Evolutionary conservation across 2,797 vertebrate genomes (phyloP).

Genomic region (Tadarida brasiliensis): DNA sequence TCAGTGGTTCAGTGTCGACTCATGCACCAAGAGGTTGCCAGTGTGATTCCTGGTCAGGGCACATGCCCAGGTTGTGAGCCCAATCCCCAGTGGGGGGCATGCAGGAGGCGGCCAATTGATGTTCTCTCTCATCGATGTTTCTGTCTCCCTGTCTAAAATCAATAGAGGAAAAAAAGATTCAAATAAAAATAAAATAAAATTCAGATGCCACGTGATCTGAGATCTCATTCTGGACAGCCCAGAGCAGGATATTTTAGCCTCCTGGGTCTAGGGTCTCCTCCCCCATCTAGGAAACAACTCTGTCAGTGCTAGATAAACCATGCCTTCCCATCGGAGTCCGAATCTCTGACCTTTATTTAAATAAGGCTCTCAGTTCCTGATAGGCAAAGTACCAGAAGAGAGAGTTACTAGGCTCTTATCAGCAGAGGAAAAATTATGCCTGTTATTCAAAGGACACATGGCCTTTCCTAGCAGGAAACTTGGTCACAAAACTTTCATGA

Average conservation of each 20-base stretch:
- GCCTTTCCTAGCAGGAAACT: slow-evolving; percentile 26
- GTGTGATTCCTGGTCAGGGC: no score
- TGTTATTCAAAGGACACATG: slow-evolving; percentile 14
- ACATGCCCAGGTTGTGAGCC: no score
- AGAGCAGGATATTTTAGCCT: neutral
- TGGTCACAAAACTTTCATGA: neutral
- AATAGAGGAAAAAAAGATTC: no score
- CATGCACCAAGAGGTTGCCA: no score
- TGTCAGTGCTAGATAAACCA: neutral
- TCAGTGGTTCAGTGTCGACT: no score
- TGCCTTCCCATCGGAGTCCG: neutral
- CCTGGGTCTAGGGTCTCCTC: neutral
- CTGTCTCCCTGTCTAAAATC: no score
- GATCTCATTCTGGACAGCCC: neutral
- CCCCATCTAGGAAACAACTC: neutral
- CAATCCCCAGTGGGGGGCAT: no score
- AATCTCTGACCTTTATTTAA: slow-evolving; percentile 56
- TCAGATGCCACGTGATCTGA: neutral
- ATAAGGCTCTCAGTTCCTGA: neutral
- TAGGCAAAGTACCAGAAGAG: slow-evolving; percentile 38
- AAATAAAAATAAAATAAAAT: neutral
- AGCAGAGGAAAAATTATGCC: neutral
- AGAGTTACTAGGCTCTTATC: slow-evolving; percentile 46
- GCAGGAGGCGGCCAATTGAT: no score
- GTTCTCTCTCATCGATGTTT: no score